Evolutionary conservation across 2,888 invertebrate species (phyloP), one percentile per base, ranked within the genome.

Genomic region (Physocephala rufipes): DNA sequence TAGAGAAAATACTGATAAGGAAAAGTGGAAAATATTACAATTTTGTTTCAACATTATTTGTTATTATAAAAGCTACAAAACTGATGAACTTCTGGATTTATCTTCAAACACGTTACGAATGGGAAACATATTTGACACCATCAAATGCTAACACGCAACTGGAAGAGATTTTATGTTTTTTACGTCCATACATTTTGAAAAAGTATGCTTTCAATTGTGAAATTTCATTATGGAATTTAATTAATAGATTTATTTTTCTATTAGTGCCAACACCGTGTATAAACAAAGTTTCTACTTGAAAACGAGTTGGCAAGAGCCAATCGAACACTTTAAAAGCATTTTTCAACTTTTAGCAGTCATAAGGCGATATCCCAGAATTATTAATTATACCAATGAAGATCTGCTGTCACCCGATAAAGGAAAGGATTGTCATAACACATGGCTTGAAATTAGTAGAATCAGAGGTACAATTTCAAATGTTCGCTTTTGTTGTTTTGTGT

Each of bases 71-170:
- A 80, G 84, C 82, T n/a, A 82, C 83, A 9, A 83, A 82, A 69
- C 74, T 83, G 2, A 79, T 85, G 76, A 82, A 80, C 66, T 70
- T 58, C 4, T 85, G 85, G 84, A 68, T 84, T 13, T 72, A 78
- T 3, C 70, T 84, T 7, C 70, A 73, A 45, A 78, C 80, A 2
- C 82, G 84, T 26, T 83, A 78, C 70, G 84, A 84, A 65, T 84
- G 83, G 79, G 82, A 85, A 73, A 9, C 79, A 1, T 36, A 7
- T 36, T 36, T 36, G 4, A 36, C 36, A 7, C 9, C 36, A 7
- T 36, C 36, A 9, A 73, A 58, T 63, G 55, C 62, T n/a, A 68
- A 71, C 1, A 74, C 79, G 0, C 72, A 76, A 24, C 67, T 82
- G 2, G 67, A 72, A 30, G 49, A 76, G 0, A 19, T 74, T 2